Evolutionary conservation across 2,797 vertebrate genomes (phyloP).

Genomic region (Halcyon badia): DNA sequence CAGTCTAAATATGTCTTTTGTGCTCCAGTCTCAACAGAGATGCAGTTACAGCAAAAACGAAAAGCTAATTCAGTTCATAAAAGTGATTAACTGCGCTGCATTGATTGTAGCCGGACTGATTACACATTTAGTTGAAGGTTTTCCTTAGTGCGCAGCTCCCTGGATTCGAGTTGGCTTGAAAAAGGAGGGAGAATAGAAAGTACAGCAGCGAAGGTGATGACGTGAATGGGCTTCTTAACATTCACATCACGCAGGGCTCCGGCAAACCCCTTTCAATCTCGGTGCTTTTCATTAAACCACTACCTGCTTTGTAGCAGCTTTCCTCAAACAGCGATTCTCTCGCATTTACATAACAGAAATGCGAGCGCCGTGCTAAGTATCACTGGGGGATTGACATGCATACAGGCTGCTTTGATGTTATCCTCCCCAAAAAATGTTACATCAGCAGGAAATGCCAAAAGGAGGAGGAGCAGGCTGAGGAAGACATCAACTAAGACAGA

Average conservation of each 20-base stretch:
- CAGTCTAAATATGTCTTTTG: neutral
- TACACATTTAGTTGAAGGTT: slow-evolving; percentile 28
- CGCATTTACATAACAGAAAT: slow-evolving; percentile 18
- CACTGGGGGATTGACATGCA: neutral
- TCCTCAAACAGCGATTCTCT: neutral
- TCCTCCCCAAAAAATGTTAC: neutral
- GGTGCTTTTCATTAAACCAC: slow-evolving; percentile 46
- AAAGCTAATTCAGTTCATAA: slow-evolving; percentile 20
- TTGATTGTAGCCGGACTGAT: slow-evolving; percentile 61
- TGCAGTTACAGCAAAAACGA: neutral
- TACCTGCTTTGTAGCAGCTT: slow-evolving; percentile 47
- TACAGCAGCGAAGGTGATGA: slow-evolving; percentile 33
- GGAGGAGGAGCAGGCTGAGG: neutral
- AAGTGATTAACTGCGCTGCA: slow-evolving; percentile 41
- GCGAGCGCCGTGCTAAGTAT: neutral
- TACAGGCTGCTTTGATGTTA: neutral
- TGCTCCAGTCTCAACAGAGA: neutral
- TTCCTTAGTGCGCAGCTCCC: slow-evolving; percentile 43
- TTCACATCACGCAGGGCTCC: slow-evolving; percentile 33
- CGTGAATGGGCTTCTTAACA: slow-evolving; percentile 35
- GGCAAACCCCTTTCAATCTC: slow-evolving; percentile 45
- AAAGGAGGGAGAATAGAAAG: neutral
- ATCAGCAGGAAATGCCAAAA: neutral
- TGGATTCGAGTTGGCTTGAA: slow-evolving; percentile 8
- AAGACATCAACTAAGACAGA: neutral